phyloP scores from a whole-genome alignment of 2,888 invertebrate species.

The Catocala nupta region DNA sequence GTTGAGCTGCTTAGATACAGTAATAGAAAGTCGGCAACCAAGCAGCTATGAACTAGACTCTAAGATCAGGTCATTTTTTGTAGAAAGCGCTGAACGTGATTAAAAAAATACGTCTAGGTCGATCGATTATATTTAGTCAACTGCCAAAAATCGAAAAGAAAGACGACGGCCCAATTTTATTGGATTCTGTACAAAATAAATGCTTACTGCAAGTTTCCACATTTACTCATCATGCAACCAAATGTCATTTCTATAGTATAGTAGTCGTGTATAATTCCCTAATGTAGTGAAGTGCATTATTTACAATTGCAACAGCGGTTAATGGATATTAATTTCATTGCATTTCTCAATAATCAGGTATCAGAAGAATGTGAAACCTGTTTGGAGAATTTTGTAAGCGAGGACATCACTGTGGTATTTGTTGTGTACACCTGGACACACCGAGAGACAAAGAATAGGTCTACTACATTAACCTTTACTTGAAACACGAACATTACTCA shows the following conservation, averaged over 20 bases:
- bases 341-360: constrained; percentile 72
- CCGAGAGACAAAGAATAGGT: constrained; percentile 35
- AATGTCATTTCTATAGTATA: neutral
- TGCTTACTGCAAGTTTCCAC: neutral
- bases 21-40: constrained; percentile 62
- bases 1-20: constrained; percentile 30
- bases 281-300: constrained; percentile 26
- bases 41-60: constrained; percentile 59
- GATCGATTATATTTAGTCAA: constrained; percentile 22
- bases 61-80: constrained; percentile 71
- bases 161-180: neutral
- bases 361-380: constrained; percentile 73
- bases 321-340: constrained; percentile 69
- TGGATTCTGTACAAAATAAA: neutral
- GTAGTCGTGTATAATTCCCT: constrained; percentile 7
- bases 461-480: constrained; percentile 51
- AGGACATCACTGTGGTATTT: constrained; percentile 38
- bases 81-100: constrained; percentile 65
- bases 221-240: neutral
- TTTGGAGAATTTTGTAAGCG: constrained; percentile 68
- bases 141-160: constrained; percentile 9
- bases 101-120: constrained; percentile 59
- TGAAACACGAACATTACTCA: constrained; percentile 42
- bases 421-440: constrained; percentile 30
- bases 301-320: constrained; percentile 46